Percentiles rank a stretch among this genome's conserved stretches.
These are phyloP conservation scores for Hypsibius dujardini DNA, from an alignment of 1,140 invertebrate genomes.

Conservation along the genomic window DNA sequence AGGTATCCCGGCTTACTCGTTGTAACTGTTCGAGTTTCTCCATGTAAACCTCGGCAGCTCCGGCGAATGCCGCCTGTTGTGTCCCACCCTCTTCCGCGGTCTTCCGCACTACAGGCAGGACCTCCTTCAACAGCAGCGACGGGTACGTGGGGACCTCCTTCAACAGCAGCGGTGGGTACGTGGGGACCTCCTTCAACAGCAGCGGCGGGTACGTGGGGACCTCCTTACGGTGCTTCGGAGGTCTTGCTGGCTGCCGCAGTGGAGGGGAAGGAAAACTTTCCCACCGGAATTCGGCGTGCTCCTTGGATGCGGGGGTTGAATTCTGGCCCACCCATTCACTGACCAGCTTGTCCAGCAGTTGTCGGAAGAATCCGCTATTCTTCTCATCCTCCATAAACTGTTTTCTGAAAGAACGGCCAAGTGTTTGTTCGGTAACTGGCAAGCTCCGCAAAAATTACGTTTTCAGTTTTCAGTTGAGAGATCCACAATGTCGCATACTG, in stretches of 20 bases:
- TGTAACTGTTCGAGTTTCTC: not conserved
- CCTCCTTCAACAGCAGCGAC: not conserved
- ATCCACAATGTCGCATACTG: not conserved
- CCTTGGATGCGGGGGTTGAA: too few species aligned
- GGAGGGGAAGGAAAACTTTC: too few species aligned
- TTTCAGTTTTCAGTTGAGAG: not conserved
- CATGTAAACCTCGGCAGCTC: not conserved
- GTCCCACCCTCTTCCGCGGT: not conserved
- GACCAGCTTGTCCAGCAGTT: not conserved
- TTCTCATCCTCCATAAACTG: conserved; percentile 6
- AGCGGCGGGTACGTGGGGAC: too few species aligned
- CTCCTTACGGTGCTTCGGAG: not conserved
- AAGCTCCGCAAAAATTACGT: not conserved
- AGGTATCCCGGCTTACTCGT: not conserved
- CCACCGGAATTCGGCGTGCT: too few species aligned
- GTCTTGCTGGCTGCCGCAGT: not conserved
- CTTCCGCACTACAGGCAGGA: not conserved
- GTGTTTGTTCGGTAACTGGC: not conserved
- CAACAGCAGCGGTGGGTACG: too few species aligned
- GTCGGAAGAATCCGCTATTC: not conserved
- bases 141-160: too few species aligned
- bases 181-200: too few species aligned
- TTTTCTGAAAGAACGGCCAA: conserved; percentile 6
- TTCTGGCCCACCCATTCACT: not conserved
- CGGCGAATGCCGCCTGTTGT: not conserved